A percentile compares a stretch with the other conserved stretches of the same genome.
Evolutionary conservation across 1,140 invertebrate genomes (phyloP).

Genomic region (Lucilia sericata): DNA sequence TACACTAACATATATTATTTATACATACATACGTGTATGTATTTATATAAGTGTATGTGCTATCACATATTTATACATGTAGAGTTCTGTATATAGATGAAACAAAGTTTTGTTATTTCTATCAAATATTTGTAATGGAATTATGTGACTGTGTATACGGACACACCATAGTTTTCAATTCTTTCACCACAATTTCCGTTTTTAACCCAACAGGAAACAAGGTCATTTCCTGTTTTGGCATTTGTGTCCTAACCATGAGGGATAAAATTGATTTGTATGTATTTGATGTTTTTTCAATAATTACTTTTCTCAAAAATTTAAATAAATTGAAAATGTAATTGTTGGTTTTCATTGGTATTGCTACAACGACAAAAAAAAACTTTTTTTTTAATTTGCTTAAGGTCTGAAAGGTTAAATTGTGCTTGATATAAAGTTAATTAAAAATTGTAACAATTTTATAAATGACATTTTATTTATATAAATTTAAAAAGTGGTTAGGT

Average conservation of each 20-base stretch:
- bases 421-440: too few species aligned
- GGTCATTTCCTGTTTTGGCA: not conserved
- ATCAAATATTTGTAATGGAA: not conserved
- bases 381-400: too few species aligned
- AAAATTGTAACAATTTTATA: too few species aligned
- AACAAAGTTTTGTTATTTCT: not conserved
- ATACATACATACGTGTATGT: not conserved
- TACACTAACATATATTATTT: too few species aligned
- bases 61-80: not conserved
- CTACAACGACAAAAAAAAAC: not conserved
- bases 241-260: not conserved
- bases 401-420: too few species aligned
- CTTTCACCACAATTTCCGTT: not conserved
- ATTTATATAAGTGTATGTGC: not conserved
- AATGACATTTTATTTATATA: too few species aligned
- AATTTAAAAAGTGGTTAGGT: too few species aligned
- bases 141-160: not conserved
- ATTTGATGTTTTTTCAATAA: not conserved
- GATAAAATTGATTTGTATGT: not conserved
- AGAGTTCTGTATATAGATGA: not conserved
- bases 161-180: not conserved
- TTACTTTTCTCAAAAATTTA: not conserved
- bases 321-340: not conserved
- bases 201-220: conserved; percentile 19
- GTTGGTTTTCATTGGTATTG: not conserved